Base-by-base conservation (phyloP, 2,797 vertebrate species). In the Delichon dasypus region DNA sequence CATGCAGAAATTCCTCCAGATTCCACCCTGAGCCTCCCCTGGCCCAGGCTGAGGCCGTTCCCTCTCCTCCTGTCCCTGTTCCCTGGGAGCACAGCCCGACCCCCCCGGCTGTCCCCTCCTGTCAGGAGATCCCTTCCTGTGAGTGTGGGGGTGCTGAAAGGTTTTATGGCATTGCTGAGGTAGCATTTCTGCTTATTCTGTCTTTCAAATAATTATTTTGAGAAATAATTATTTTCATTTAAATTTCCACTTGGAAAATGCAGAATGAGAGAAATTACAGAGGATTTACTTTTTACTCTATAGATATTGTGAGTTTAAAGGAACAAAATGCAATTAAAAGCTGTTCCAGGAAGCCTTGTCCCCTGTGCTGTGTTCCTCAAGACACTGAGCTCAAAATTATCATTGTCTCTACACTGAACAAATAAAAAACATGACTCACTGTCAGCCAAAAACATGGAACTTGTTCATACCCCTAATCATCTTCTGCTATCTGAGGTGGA, bases 361-460 rank as follows among this genome's bases (percentile, higher is more conserved):
- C 23, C 26, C 16, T 44, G 61, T 81, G 42, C 86, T 91, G 10
- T 91, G 53, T 64, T 96, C 53, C 88, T 83, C 57, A 62, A 94
- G 92, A 94, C 75, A 91, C 17, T 53, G 89, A 95, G 25, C 74
- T 58, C 71, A 14, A 95, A 94, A 96, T 96, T 95, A 92, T 79
- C 75, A 45, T n/a, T 78, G 79, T 95, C 32, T 64, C 73, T 78
- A 45, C 74, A 62, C 55, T 57, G 27, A 73, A 45, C n/a, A 85
- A 40, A 64, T 71, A 27, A 55, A 62, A 70, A 55, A 13, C 73
- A 40, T 30, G 48, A 68, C 74, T 95, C 72, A 16, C 38, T 93
- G 89, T 92, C 89, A 94, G 40, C 78, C 40, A 65, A 80, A 83
- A 88, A 15, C 38, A 26, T 20, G 64, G 36, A 68, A 94, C 75